Evolutionary conservation across 2,113 vertebrate genomes (phyloP).

Genomic region (Orthonyx spaldingii): DNA sequence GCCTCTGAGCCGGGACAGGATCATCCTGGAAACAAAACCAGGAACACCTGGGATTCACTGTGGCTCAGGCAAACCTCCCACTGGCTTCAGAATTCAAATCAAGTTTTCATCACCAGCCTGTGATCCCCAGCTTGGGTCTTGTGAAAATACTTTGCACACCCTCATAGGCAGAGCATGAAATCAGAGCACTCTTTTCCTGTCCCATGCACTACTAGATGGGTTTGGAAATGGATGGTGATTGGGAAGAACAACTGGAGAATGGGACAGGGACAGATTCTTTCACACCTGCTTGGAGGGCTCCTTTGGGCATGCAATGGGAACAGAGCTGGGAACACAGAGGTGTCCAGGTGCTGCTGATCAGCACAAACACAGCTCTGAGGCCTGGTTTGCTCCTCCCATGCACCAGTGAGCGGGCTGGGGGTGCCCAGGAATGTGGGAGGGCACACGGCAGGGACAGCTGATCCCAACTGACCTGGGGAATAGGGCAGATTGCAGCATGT

Average conservation of each 20-base stretch:
- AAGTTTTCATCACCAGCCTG: not conserved
- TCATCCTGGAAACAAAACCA: not conserved
- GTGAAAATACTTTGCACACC: not conserved
- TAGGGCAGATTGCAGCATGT: not conserved
- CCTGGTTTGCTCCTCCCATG: not conserved
- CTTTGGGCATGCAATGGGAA: not conserved
- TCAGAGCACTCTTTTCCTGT: not conserved
- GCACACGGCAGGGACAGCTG: not conserved
- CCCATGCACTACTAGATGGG: not conserved
- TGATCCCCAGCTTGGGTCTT: not conserved
- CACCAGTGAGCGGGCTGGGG: not conserved
- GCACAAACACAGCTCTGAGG: not conserved
- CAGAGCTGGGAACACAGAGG: not conserved
- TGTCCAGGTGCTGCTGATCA: not conserved
- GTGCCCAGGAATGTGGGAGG: not conserved
- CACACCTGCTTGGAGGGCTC: not conserved
- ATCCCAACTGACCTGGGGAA: not conserved
- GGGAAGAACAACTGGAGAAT: not conserved
- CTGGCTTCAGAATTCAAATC: not conserved
- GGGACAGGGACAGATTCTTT: not conserved
- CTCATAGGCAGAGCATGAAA: not conserved
- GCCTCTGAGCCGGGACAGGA: too few species aligned
- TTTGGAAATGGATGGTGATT: not conserved
- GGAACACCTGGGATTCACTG: not conserved
- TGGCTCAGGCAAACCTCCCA: not conserved